Base-by-base conservation (phyloP, 2,888 invertebrate species). In the Mellilla xanthometata region DNA sequence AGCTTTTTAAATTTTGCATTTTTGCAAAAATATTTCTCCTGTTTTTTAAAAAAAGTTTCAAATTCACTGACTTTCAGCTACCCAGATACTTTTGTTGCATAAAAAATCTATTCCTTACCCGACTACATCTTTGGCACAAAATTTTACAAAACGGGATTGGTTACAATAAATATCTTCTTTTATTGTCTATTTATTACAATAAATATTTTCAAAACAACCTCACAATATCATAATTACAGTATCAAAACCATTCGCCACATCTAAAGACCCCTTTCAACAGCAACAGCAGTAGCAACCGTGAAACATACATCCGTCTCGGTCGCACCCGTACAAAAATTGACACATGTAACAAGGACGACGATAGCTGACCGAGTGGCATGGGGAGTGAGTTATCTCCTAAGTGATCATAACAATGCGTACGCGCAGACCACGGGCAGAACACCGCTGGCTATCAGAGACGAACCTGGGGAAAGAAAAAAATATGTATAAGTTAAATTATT, bases 361-460 rank as follows among this genome's bases (percentile, higher is more conserved):
- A 49, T 44, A 52, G 34, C 34, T 23, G 26, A 34, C 12, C 31
- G 11, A 13, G 26, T 30, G 34, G 39, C 33, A 33, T 43, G 40
- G 22, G 19, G 40, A 44, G 34, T 41, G 34, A 39, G 27, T 49
- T 45, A 44, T 38, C 39, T 39, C 28, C 38, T 12, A 46, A 49
- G 53, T 43, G 55, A 72, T 75, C 73, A 74, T 73, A 74, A 73
- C 39, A 69, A 49, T 12, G 61, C 53, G 10, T 55, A 47, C 5
- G 58, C 64, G 54, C 72, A 68, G 6, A 60, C 10, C 7, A 51
- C 42, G 1, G 61, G 60, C 13, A 72, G 56, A 31, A 61, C 33
- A 7, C 53, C 26, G 49, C 58, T 71, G 56, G 43, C 39, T 2
- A 51, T 5, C 9, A 43, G 12, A 11, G 48, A 46, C 12, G 60